A percentile compares a stretch with the other conserved stretches of the same genome.
Evolutionary conservation across 2,113 vertebrate genomes (phyloP).

Genomic region (Saimiri boliviensis): DNA sequence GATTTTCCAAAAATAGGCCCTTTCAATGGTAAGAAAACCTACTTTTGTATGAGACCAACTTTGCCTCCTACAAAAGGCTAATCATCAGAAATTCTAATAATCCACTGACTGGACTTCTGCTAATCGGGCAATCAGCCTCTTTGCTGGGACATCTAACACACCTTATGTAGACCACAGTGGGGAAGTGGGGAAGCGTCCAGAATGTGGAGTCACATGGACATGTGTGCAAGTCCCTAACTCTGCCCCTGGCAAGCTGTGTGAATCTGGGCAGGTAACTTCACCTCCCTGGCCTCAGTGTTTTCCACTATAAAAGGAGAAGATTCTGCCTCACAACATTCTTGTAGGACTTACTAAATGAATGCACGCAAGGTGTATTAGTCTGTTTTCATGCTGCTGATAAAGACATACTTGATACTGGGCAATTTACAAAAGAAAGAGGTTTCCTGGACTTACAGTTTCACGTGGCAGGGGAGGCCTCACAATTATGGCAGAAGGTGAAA

Average conservation of each 20-base stretch:
- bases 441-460: too few relatives aligned
- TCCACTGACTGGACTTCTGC: neutral
- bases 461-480: too few relatives aligned
- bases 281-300: neutral
- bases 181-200: neutral
- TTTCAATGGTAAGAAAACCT: constrained; percentile 51
- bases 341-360: neutral
- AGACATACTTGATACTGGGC: too few relatives aligned
- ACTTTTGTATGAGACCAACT: constrained; percentile 9
- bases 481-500: too few relatives aligned
- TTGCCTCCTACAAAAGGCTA: neutral
- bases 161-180: neutral
- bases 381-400: too few relatives aligned
- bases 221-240: neutral
- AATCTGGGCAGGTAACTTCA: neutral
- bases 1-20: constrained; percentile 48
- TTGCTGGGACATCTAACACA: neutral
- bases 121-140: neutral
- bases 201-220: neutral
- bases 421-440: too few relatives aligned
- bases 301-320: neutral
- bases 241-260: neutral
- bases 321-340: fast-evolving
- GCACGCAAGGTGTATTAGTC: too few relatives aligned
- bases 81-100: neutral